Percentiles rank a stretch among this genome's conserved stretches.
Conservation (phyloP, 2,113 vertebrate genomes). For the Anguilla rostrata region DNA sequence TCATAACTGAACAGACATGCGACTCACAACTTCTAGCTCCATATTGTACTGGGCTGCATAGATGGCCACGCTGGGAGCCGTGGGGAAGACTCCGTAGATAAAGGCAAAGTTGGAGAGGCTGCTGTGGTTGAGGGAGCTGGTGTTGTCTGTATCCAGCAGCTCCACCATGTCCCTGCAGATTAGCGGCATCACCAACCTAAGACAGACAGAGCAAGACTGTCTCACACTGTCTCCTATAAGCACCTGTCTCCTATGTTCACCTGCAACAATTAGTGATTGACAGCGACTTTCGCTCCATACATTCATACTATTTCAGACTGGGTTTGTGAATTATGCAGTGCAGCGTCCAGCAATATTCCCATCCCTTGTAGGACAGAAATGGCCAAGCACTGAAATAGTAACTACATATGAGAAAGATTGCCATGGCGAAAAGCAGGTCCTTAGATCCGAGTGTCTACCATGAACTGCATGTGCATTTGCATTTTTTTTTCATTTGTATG, state of each 20-base stretch:
- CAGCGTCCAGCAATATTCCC: no score
- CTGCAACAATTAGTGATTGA: background rate
- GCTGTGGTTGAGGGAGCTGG: conserved; percentile 78
- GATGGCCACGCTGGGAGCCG: conserved; percentile 94
- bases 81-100: conserved; percentile 92
- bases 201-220: background rate
- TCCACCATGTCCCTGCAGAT: conserved; percentile 95
- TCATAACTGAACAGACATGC: background rate
- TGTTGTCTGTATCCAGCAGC: conserved; percentile 78
- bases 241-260: background rate
- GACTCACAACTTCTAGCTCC: conserved; percentile 94
- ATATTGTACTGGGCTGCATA: conserved; percentile 95
- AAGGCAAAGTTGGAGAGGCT: conserved; percentile 96
- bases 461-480: no score
- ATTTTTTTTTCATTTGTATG: no score
- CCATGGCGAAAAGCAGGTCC: no score
- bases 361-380: background rate
- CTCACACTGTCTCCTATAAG: background rate
- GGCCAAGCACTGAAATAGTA: background rate
- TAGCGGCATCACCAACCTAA: conserved; percentile 89
- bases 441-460: no score
- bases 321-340: no score
- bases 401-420: no score
- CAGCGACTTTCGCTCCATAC: background rate
- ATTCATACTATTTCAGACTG: background rate